These are phyloP conservation scores for Cabera pusaria DNA, from an alignment of 2,888 invertebrate species.

Conservation along the genomic window DNA sequence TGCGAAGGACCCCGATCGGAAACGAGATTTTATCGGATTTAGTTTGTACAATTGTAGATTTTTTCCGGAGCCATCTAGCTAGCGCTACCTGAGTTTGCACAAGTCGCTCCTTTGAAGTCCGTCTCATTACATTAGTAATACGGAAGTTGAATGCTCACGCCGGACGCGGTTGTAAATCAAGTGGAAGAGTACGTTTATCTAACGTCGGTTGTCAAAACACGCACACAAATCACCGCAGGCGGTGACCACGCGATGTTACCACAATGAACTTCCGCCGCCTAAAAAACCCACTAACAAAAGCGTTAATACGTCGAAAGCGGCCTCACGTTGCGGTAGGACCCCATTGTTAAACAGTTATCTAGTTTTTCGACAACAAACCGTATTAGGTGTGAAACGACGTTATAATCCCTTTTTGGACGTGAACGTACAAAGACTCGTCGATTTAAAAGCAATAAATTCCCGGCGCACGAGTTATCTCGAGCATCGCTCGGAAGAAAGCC, in stretches of 20 bases:
- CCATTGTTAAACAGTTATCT: constrained; percentile 39
- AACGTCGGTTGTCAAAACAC: constrained; percentile 66
- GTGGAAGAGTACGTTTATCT: constrained; percentile 47
- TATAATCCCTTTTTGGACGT: constrained; percentile 47
- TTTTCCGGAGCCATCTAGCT: constrained; percentile 27
- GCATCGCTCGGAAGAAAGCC: constrained; percentile 61
- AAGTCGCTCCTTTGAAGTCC: constrained; percentile 33
- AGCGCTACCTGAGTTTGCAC: constrained; percentile 53
- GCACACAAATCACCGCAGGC: constrained; percentile 60
- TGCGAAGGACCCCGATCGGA: constrained; percentile 41
- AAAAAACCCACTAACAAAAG: constrained; percentile 49
- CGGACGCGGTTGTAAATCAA: constrained; percentile 48
- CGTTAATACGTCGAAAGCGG: constrained; percentile 50
- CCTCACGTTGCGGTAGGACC: constrained; percentile 53
- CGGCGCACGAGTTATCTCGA: constrained; percentile 50
- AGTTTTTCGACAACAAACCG: constrained; percentile 38
- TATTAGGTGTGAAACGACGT: constrained; percentile 59
- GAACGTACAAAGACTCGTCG: constrained; percentile 50
- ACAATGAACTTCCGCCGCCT: constrained; percentile 65
- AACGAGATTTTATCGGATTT: constrained; percentile 54
- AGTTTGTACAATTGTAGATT: constrained; percentile 42
- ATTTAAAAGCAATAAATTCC: constrained; percentile 57
- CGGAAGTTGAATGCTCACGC: constrained; percentile 31
- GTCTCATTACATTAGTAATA: constrained; percentile 27
- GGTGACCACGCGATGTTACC: constrained; percentile 56